A percentile compares a stretch with the other conserved stretches of the same genome.
Evolutionary conservation across 2,797 vertebrate genomes (phyloP).

Genomic region (Pyrocephalus nanus): DNA sequence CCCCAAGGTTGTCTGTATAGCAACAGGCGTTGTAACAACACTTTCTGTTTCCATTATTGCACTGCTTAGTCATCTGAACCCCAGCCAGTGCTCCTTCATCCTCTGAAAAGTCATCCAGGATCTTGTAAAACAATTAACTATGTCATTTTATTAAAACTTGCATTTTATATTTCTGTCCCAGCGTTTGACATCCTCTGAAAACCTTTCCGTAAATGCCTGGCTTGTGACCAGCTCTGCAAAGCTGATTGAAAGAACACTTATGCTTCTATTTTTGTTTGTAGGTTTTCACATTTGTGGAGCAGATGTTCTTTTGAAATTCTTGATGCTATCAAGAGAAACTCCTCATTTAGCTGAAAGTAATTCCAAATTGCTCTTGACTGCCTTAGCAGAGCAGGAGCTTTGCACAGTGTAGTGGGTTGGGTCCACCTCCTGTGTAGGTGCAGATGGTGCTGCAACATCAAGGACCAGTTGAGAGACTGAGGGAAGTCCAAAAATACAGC

Average conservation of each 20-base stretch:
- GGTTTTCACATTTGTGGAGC: constrained; percentile 61
- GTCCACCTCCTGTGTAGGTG: not conserved
- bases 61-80: constrained; percentile 60
- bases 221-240: not conserved
- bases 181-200: constrained; percentile 62
- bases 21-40: constrained; percentile 48
- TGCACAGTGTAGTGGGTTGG: not conserved
- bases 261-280: constrained; percentile 52
- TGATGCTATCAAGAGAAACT: not conserved
- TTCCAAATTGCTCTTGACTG: not conserved
- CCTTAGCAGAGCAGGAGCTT: not conserved
- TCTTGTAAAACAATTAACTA: constrained; percentile 60
- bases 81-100: constrained; percentile 44
- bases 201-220: constrained; percentile 51
- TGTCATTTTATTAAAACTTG: constrained; percentile 70
- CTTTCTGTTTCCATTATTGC: constrained; percentile 65
- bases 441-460: not conserved
- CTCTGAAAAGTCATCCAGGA: constrained; percentile 47
- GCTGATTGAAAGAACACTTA: constrained; percentile 33
- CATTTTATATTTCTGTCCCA: constrained; percentile 57
- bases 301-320: constrained; percentile 8
- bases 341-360: not conserved
- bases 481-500: not conserved
- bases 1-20: constrained; percentile 59
- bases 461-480: not conserved